A percentile compares a stretch with the other conserved stretches of the same genome.
phyloP scores from a whole-genome alignment of 2,797 vertebrate genomes.

The Spinus pinus region DNA sequence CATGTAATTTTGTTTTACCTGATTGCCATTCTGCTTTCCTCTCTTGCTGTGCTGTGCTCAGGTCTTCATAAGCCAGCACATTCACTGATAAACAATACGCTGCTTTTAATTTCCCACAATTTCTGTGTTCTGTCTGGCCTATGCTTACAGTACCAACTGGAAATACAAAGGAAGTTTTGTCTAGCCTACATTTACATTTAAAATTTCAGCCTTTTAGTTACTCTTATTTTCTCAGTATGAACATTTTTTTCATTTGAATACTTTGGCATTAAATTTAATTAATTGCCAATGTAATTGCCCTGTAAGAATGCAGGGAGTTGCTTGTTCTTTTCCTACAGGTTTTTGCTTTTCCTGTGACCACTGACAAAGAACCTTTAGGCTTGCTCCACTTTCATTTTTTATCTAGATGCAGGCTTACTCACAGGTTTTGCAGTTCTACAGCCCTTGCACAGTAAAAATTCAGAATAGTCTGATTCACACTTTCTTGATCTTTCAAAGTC shows the following conservation, averaged over 20 bases:
- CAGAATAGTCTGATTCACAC: neutral
- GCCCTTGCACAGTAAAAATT: neutral
- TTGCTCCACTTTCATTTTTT: neutral
- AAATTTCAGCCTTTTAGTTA: neutral
- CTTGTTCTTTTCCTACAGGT: neutral
- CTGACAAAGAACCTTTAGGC: neutral
- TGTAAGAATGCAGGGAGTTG: neutral
- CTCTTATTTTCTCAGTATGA: neutral
- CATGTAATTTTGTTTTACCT: neutral
- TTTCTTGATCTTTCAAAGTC: neutral
- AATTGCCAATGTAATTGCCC: neutral
- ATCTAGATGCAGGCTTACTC: neutral
- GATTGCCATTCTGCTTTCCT: neutral
- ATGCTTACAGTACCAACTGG: neutral
- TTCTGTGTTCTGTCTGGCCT: neutral
- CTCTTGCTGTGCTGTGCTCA: neutral
- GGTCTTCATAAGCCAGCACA: neutral
- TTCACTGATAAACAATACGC: neutral
- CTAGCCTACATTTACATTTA: neutral
- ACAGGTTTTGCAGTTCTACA: neutral
- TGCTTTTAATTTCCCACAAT: neutral
- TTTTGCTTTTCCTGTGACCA: neutral
- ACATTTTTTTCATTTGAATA: neutral
- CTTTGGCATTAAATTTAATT: neutral
- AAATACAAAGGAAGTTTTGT: conserved; percentile 4